Evolutionary conservation across 1,140 invertebrate genomes (phyloP).

Genomic region (Brachionus plicatilis): DNA sequence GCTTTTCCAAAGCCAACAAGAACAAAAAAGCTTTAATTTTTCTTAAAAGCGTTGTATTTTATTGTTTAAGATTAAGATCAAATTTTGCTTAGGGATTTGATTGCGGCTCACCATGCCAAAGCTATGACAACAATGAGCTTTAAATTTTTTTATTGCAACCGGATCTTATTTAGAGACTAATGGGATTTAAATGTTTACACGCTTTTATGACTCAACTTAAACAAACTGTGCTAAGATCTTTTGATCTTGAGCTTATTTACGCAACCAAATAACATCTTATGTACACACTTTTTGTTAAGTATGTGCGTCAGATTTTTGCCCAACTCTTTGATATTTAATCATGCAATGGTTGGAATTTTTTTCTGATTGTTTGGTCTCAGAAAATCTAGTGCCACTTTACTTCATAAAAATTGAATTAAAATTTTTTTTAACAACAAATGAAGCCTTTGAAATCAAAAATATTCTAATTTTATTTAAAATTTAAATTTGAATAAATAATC

Average conservation of each 20-base stretch:
- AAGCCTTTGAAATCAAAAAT: background rate
- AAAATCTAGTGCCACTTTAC: background rate
- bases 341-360: background rate
- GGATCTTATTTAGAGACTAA: background rate
- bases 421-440: background rate
- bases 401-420: too few species aligned
- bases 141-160: background rate
- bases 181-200: background rate
- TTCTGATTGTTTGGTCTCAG: background rate
- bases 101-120: background rate
- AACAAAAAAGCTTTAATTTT: background rate
- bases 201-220: background rate
- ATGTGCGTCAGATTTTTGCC: background rate
- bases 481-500: background rate
- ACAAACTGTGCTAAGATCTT: background rate
- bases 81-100: background rate
- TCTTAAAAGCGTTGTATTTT: background rate
- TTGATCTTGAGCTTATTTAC: background rate
- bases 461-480: background rate
- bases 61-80: background rate
- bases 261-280: background rate
- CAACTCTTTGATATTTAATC: background rate
- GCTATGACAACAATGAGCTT: background rate
- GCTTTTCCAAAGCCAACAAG: background rate
- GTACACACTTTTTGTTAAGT: background rate